Conservation (phyloP, 2,797 vertebrate genomes). For the Falco columbarius region DNA sequence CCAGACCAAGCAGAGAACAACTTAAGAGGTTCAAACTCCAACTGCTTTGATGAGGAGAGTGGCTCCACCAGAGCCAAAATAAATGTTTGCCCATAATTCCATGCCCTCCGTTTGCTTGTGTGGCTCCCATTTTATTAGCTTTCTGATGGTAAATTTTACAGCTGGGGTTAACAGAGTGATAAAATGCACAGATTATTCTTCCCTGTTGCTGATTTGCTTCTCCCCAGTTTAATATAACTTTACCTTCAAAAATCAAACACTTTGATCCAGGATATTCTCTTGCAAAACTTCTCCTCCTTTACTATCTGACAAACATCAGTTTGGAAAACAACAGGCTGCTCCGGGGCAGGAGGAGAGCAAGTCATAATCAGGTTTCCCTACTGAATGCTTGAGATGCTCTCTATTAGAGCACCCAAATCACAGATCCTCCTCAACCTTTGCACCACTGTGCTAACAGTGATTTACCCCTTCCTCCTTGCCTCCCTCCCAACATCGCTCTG, state of each 20-base stretch:
- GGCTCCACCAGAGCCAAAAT: conserved; percentile 49
- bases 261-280: conserved; percentile 18
- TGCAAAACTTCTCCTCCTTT: neutral
- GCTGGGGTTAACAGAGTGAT: conserved; percentile 35
- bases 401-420: neutral
- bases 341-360: neutral
- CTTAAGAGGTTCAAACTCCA: conserved; percentile 54
- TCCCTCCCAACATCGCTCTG: neutral
- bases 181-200: conserved; percentile 23
- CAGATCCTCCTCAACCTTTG: neutral
- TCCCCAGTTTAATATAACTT: neutral
- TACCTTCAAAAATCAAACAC: neutral
- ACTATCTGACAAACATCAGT: neutral
- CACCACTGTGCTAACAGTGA: neutral
- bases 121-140: conserved; percentile 48
- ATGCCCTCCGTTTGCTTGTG: conserved; percentile 11
- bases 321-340: neutral
- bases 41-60: conserved; percentile 11
- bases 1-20: neutral
- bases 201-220: neutral
- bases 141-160: conserved; percentile 53
- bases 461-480: neutral
- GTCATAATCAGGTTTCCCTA: neutral
- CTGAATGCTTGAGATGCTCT: neutral
- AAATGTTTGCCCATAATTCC: conserved; percentile 52